phyloP scores from a whole-genome alignment of 1,140 invertebrate genomes.

The silkworm (Bombyx mori) region DNA sequence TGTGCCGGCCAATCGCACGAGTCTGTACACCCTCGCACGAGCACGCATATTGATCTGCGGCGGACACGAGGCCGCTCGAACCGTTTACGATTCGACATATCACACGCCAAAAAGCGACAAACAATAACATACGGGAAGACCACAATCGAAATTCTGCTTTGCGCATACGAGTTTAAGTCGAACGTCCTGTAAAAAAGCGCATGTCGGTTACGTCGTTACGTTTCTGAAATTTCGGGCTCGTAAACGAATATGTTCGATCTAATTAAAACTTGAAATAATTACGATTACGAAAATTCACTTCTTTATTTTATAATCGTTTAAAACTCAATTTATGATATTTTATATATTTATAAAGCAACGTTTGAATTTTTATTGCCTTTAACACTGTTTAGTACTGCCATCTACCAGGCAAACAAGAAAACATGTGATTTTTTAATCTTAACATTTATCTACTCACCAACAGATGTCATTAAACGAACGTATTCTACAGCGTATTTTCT shows the following conservation, averaged over 20 bases:
- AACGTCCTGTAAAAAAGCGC: slow-evolving; percentile 8
- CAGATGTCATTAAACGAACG: no score
- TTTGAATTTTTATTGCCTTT: no score
- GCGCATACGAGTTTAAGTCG: not conserved
- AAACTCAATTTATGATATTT: no score
- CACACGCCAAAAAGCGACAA: slow-evolving; percentile 65
- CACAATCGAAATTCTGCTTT: slow-evolving; percentile 23
- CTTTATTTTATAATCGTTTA: not conserved
- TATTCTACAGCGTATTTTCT: no score
- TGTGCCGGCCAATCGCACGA: slow-evolving; percentile 54
- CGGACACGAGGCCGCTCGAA: slow-evolving; percentile 62
- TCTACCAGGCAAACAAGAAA: no score
- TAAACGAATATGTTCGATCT: slow-evolving; percentile 43
- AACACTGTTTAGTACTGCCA: no score
- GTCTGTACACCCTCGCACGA: slow-evolving; percentile 54
- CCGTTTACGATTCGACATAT: slow-evolving; percentile 69
- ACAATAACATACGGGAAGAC: slow-evolving; percentile 55
- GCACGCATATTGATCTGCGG: slow-evolving; percentile 67
- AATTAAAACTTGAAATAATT: not conserved
- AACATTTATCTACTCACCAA: no score
- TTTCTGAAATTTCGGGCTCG: slow-evolving; percentile 12
- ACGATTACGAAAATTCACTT: not conserved
- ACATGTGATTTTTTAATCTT: no score
- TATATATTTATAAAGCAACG: no score
- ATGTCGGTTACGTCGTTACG: slow-evolving; percentile 13